Conservation (phyloP, 1,140 invertebrate species). For the Rhynchophorus ferrugineus region DNA sequence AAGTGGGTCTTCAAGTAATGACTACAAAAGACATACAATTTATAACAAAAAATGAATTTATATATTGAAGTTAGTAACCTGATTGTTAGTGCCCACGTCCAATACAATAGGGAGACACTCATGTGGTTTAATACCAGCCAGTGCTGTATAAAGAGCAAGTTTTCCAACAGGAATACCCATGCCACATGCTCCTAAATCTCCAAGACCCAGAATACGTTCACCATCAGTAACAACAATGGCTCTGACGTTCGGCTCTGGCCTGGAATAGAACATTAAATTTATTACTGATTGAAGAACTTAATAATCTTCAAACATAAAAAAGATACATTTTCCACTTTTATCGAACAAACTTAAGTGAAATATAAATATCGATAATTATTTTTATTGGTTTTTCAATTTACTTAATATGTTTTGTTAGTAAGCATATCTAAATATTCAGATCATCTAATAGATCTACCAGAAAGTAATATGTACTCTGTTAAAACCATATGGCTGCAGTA, state of each 20-base stretch:
- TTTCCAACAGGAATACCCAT: constrained; percentile 95
- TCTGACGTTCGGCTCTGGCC: constrained; percentile 82
- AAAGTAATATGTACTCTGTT: too few relatives aligned
- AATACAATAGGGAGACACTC: constrained; percentile 82
- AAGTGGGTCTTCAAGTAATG: constrained; percentile 83
- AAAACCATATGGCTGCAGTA: too few relatives aligned
- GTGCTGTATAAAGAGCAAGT: constrained; percentile 81
- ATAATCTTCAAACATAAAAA: too few relatives aligned
- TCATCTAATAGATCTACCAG: too few relatives aligned
- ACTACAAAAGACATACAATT: constrained; percentile 40
- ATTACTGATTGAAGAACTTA: too few relatives aligned
- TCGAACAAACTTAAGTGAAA: too few relatives aligned
- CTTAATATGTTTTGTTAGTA: too few relatives aligned
- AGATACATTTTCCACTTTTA: too few relatives aligned
- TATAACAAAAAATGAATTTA: neutral
- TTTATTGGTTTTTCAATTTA: too few relatives aligned
- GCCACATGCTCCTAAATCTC: constrained; percentile 87
- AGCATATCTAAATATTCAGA: too few relatives aligned
- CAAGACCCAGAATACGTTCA: constrained; percentile 85
- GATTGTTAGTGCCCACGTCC: constrained; percentile 75
- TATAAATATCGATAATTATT: too few relatives aligned
- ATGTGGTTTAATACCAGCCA: constrained; percentile 85
- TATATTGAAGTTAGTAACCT: constrained; percentile 21
- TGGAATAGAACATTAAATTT: too few relatives aligned
- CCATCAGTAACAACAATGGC: constrained; percentile 93